A percentile compares a stretch with the other conserved stretches of the same genome.
Evolutionary conservation across 2,888 invertebrate species (phyloP).

Genomic region (Eucriotettix oculatus): DNA sequence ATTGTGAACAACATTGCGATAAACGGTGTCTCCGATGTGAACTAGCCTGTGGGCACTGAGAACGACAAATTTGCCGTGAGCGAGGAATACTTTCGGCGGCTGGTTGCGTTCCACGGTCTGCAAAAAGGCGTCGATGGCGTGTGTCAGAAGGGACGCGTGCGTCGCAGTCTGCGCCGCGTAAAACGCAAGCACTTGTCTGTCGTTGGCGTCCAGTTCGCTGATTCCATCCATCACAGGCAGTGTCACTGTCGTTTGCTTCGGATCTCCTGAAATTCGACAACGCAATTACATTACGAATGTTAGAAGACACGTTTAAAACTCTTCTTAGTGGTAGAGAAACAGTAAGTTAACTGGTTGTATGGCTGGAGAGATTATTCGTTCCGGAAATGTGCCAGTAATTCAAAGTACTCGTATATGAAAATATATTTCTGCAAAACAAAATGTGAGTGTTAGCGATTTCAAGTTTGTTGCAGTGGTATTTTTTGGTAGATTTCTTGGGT

Average conservation of each 20-base stretch:
- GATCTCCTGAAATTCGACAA: neutral
- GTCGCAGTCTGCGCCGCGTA: constrained; percentile 76
- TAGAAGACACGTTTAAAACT: too few relatives aligned
- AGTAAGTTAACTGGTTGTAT: too few relatives aligned
- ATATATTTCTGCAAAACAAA: too few relatives aligned
- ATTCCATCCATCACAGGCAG: constrained; percentile 12
- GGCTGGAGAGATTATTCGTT: too few relatives aligned
- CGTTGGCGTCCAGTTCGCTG: constrained; percentile 47
- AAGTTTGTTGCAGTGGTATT: too few relatives aligned
- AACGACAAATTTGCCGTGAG: constrained; percentile 87
- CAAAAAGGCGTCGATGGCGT: constrained; percentile 84
- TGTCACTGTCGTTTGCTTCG: neutral
- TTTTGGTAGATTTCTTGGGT: too few relatives aligned
- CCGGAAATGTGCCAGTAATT: too few relatives aligned
- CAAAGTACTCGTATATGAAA: too few relatives aligned
- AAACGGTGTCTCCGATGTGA: constrained; percentile 85
- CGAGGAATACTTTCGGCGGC: constrained; percentile 80
- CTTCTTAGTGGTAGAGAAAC: too few relatives aligned
- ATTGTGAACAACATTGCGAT: constrained; percentile 62
- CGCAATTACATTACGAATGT: too few relatives aligned
- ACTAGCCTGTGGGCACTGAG: constrained; percentile 86
- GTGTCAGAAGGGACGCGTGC: constrained; percentile 68
- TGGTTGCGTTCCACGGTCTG: constrained; percentile 83
- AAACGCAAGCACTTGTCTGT: constrained; percentile 68
- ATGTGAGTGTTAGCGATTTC: too few relatives aligned